phyloP scores from a whole-genome alignment of 1,140 invertebrate genomes.

The Holotrichia oblita region DNA sequence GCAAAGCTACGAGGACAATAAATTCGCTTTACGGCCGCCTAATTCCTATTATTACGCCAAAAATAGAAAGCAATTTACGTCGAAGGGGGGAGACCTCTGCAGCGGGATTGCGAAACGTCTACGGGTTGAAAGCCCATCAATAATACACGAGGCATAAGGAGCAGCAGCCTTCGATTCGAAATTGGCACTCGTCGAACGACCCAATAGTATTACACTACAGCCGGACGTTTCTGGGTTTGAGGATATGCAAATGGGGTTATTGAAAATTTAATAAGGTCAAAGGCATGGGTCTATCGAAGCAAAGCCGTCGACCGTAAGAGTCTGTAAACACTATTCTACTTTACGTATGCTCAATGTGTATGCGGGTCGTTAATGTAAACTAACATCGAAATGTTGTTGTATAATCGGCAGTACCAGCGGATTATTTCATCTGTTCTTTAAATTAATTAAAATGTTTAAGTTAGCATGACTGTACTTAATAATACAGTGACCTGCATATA shows the following conservation, averaged over 20 bases:
- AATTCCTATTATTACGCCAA: conserved; percentile 13
- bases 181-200: background rate
- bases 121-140: background rate
- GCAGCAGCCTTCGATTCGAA: background rate
- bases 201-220: too few relatives aligned
- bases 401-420: too few relatives aligned
- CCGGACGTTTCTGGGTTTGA: background rate
- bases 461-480: too few relatives aligned
- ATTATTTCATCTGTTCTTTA: too few relatives aligned
- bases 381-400: too few relatives aligned
- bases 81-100: background rate
- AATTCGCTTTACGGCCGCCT: background rate
- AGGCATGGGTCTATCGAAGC: background rate
- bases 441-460: too few relatives aligned
- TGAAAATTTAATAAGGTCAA: conserved; percentile 13
- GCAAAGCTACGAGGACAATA: background rate
- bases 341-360: background rate
- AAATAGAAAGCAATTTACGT: background rate
- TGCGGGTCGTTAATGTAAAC: background rate
- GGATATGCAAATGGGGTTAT: conserved; percentile 6
- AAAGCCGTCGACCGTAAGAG: background rate
- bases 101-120: background rate
- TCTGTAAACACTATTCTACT: background rate
- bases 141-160: background rate
- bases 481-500: too few relatives aligned